Evolutionary conservation across 2,113 vertebrate species (phyloP).

Genomic region (Etheostoma spectabile): DNA sequence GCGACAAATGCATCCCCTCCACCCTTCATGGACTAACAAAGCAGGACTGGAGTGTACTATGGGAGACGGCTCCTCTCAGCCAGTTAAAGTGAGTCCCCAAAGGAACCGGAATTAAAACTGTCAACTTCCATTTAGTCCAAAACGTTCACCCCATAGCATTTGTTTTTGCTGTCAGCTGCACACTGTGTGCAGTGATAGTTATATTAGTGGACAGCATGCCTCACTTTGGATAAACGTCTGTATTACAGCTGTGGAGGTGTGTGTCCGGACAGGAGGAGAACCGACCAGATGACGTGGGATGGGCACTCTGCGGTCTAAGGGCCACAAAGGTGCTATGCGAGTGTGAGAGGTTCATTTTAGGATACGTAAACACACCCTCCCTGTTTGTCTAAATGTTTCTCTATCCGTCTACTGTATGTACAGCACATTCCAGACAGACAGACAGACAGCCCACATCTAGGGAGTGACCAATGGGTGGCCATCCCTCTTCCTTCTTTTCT

Average conservation of each 20-base stretch:
- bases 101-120: slow-evolving; percentile 76
- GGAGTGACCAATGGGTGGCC: slow-evolving; percentile 58
- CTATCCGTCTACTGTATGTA: slow-evolving; percentile 61
- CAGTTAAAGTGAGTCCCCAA: slow-evolving; percentile 70
- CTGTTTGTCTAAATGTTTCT: slow-evolving; percentile 58
- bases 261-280: slow-evolving; percentile 43
- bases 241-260: slow-evolving; percentile 54
- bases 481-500: slow-evolving; percentile 49
- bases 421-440: slow-evolving; percentile 63
- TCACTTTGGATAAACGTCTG: slow-evolving; percentile 68
- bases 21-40: slow-evolving; percentile 64
- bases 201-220: slow-evolving; percentile 69
- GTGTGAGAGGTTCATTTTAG: slow-evolving; percentile 71
- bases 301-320: slow-evolving; percentile 35
- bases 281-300: slow-evolving; percentile 51
- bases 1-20: slow-evolving; percentile 78
- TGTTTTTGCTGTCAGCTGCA: slow-evolving; percentile 69
- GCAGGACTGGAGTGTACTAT: slow-evolving; percentile 51
- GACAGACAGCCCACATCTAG: slow-evolving; percentile 70
- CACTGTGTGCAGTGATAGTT: slow-evolving; percentile 53
- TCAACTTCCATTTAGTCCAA: slow-evolving; percentile 73
- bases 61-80: slow-evolving; percentile 68
- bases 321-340: slow-evolving; percentile 66
- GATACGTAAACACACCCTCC: slow-evolving; percentile 69
- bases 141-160: slow-evolving; percentile 65